A percentile compares a stretch with the other conserved stretches of the same genome.
Evolutionary conservation across 2,113 vertebrate genomes (phyloP).

Genomic region (Phainopepla nitens): DNA sequence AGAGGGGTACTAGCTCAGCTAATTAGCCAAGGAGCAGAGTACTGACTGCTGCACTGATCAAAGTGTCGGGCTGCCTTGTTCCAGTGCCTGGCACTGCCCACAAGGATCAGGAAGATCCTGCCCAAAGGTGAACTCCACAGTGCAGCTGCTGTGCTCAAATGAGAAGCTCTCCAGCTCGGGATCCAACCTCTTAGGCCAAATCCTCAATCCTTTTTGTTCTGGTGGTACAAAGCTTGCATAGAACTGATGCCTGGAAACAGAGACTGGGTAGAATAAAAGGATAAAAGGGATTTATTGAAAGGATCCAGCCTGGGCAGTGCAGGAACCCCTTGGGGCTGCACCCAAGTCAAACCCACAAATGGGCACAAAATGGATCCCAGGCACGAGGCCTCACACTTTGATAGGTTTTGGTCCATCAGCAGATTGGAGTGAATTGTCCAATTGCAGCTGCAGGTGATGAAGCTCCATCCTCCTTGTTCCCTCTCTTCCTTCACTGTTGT

Average conservation of each 20-base stretch:
- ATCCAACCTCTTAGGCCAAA: background rate
- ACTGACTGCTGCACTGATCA: background rate
- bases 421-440: too few relatives aligned
- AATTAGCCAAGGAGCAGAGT: background rate
- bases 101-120: background rate
- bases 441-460: too few relatives aligned
- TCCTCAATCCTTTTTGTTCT: background rate
- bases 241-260: background rate
- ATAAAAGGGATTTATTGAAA: too few relatives aligned
- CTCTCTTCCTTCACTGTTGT: too few relatives aligned
- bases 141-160: background rate
- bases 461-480: too few relatives aligned
- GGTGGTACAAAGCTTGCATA: background rate
- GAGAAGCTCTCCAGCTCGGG: background rate
- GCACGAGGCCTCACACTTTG: too few relatives aligned
- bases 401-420: too few relatives aligned
- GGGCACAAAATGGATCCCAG: too few relatives aligned
- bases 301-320: too few relatives aligned
- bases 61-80: background rate
- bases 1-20: background rate
- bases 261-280: too few relatives aligned
- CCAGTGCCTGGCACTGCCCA: background rate
- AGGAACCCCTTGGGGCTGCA: too few relatives aligned
- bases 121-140: background rate
- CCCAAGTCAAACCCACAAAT: too few relatives aligned